A percentile compares a stretch with the other conserved stretches of the same genome.
These are phyloP conservation scores for Dendrolimus punctatus DNA, from an alignment of 1,140 invertebrate genomes.

Conservation along the genomic window DNA sequence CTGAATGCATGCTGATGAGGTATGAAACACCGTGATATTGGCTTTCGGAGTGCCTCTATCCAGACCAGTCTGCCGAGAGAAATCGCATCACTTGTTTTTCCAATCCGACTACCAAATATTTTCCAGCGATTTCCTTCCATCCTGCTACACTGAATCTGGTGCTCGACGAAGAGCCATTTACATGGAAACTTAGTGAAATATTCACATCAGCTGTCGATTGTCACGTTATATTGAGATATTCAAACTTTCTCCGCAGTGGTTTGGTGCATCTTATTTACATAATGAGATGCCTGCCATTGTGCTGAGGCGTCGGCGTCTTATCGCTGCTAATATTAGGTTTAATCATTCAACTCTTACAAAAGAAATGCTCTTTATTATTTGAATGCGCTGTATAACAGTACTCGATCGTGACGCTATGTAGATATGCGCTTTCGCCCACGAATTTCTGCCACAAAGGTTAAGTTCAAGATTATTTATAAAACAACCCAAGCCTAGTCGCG, in stretches of 20 bases:
- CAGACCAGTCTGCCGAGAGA: constrained; percentile 23
- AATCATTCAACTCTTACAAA: constrained; percentile 27
- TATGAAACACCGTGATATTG: constrained; percentile 40
- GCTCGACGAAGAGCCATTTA: constrained; percentile 39
- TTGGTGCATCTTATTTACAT: constrained; percentile 57
- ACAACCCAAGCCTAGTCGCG: constrained; percentile 48
- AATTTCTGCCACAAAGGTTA: constrained; percentile 49
- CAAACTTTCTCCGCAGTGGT: constrained; percentile 42
- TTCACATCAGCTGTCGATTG: constrained; percentile 57
- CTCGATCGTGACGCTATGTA: constrained; percentile 20
- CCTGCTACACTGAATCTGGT: constrained; percentile 20
- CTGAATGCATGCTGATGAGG: constrained; percentile 46
- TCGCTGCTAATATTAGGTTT: constrained; percentile 23
- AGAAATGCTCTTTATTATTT: constrained; percentile 6
- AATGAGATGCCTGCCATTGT: constrained; percentile 39
- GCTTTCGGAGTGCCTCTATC: constrained; percentile 35
- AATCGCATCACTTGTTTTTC: constrained; percentile 43
- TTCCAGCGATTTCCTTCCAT: constrained; percentile 33
- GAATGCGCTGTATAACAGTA: constrained; percentile 1
- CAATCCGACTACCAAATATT: constrained; percentile 36
- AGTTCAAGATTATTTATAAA: constrained; percentile 71
- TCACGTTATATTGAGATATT: constrained; percentile 61
- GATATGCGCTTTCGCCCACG: constrained; percentile 49
- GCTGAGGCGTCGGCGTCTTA: constrained; percentile 29
- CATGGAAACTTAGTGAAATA: constrained; percentile 61